Conservation (phyloP, 2,113 vertebrate genomes). For the Aspiorhynchus laticeps region DNA sequence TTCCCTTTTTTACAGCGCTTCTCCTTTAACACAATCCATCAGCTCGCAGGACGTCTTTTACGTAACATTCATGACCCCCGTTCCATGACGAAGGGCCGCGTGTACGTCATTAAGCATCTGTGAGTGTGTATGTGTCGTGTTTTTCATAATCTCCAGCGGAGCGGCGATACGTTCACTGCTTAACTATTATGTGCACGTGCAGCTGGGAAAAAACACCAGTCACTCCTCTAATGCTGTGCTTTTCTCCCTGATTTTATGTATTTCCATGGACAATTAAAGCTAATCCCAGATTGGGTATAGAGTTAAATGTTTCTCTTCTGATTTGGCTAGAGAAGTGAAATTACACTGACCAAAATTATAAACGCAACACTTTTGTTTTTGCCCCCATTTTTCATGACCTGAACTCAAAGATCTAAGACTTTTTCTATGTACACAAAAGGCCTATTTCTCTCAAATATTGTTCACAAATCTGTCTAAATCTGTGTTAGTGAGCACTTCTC, state of each 20-base stretch:
- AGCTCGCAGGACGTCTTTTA: slow-evolving; percentile 27
- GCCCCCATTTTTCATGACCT: no score
- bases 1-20: slow-evolving; percentile 21
- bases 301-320: slow-evolving; percentile 51
- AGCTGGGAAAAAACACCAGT: neutral
- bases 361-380: no score
- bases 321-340: neutral
- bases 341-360: no score
- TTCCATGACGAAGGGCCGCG: neutral
- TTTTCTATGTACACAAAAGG: no score
- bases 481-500: no score
- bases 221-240: neutral
- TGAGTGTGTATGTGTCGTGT: neutral
- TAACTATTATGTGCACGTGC: neutral
- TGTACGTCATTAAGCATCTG: slow-evolving; percentile 31
- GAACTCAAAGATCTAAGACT: no score
- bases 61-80: neutral
- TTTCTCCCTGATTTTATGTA: slow-evolving; percentile 60
- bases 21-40: neutral
- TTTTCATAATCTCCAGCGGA: neutral
- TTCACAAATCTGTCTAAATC: no score
- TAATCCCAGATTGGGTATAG: slow-evolving; percentile 70
- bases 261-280: slow-evolving; percentile 63
- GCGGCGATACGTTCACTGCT: slow-evolving; percentile 35
- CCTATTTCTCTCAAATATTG: no score